Conservation (phyloP, 2,797 vertebrate genomes). For the Limosa lapponica region DNA sequence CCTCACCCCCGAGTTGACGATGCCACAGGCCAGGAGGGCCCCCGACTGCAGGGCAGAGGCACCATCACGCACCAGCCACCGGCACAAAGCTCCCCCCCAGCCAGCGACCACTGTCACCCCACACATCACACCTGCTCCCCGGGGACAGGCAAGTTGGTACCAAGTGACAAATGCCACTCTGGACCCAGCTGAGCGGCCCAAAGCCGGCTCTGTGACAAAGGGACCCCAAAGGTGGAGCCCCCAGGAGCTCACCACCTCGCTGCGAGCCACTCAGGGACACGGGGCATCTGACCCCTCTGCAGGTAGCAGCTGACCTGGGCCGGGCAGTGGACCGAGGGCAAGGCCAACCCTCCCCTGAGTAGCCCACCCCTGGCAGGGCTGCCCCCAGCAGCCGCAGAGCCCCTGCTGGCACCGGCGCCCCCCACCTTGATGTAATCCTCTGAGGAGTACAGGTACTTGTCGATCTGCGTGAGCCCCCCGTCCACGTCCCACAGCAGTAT, state of each 20-base stretch:
- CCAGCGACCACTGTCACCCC: neutral
- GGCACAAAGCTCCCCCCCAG: neutral
- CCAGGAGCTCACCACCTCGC: neutral
- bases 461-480: conserved; percentile 96
- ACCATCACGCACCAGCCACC: neutral
- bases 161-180: neutral
- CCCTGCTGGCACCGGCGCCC: neutral
- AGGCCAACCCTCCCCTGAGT: neutral
- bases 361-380: neutral
- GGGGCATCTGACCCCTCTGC: neutral
- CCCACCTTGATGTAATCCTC: conserved; percentile 98
- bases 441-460: conserved; percentile 98
- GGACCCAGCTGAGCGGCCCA: neutral
- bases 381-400: rapidly evolving
- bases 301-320: neutral
- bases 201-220: neutral
- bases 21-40: conserved; percentile 96
- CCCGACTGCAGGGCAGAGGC: conserved; percentile 84
- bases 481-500: conserved; percentile 98
- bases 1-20: conserved; percentile 96
- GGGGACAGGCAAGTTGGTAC: neutral
- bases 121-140: neutral
- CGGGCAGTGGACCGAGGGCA: neutral
- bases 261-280: neutral
- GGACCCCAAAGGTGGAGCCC: neutral